A percentile compares a stretch with the other conserved stretches of the same genome.
Conservation (phyloP, 2,888 invertebrate species). For the Drosophila dives region DNA sequence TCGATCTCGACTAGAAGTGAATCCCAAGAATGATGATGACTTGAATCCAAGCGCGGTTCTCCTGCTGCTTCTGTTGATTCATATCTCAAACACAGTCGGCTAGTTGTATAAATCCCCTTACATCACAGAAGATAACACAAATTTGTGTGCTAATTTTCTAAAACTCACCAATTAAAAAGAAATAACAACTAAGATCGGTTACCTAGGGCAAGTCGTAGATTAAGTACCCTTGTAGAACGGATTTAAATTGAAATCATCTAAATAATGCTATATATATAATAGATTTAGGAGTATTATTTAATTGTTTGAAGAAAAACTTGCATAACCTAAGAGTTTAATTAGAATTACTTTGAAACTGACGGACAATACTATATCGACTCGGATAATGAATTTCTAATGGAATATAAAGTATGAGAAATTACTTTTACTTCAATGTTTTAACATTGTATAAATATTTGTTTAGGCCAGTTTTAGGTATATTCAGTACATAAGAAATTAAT, state of each 20-base stretch:
- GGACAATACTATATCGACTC: neutral
- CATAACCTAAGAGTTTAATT: neutral
- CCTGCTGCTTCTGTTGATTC: neutral
- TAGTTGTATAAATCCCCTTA: neutral
- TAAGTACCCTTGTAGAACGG: neutral
- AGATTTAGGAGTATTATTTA: neutral
- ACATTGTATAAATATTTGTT: neutral
- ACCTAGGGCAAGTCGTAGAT: neutral
- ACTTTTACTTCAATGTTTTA: neutral
- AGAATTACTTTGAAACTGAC: neutral
- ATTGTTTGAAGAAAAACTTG: neutral
- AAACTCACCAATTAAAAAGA: neutral
- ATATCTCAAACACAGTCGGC: neutral
- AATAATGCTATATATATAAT: neutral
- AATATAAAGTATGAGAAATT: neutral
- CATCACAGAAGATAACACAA: too few species aligned
- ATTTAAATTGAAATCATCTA: neutral
- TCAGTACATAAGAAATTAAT: fast-evolving
- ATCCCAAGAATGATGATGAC: neutral
- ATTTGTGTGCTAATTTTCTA: neutral
- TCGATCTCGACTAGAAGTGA: neutral
- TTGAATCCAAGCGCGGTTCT: neutral
- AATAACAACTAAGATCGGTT: neutral
- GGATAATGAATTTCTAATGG: neutral
- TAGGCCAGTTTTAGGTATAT: neutral